Evolutionary conservation across 2,797 vertebrate genomes (phyloP).

Genomic region (Parambassis ranga): DNA sequence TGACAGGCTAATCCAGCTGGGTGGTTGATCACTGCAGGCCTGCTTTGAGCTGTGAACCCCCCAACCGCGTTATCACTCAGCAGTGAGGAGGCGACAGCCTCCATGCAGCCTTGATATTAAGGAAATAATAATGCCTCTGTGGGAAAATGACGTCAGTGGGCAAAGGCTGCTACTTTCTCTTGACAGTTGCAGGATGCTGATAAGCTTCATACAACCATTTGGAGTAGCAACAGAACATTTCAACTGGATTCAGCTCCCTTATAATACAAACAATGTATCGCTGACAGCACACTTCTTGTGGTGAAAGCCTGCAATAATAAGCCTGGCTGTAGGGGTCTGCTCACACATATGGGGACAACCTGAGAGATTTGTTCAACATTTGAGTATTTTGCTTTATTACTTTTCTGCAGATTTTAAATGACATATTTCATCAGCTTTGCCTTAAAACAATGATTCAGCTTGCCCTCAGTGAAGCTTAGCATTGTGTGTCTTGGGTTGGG

Average conservation of each 20-base stretch:
- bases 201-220: slow-evolving; percentile 38
- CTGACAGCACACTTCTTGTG: not conserved
- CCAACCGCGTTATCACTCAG: not conserved
- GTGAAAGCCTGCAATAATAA: slow-evolving; percentile 16
- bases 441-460: too few species aligned
- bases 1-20: not conserved
- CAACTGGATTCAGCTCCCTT: not conserved
- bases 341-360: not conserved
- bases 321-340: not conserved
- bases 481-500: too few species aligned
- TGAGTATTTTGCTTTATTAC: too few species aligned
- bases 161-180: not conserved
- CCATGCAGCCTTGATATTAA: not conserved
- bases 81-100: not conserved
- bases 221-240: slow-evolving; percentile 21
- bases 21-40: not conserved
- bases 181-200: slow-evolving; percentile 67
- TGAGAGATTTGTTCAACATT: too few species aligned
- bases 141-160: slow-evolving; percentile 11
- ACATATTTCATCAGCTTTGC: too few species aligned
- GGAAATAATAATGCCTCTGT: slow-evolving; percentile 19
- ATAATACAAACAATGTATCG: slow-evolving; percentile 9
- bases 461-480: too few species aligned
- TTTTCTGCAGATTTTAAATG: too few species aligned
- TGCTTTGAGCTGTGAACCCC: not conserved